These are phyloP conservation scores for Bos indicus DNA, from an alignment of 2,113 vertebrate species.

Conservation along the genomic window DNA sequence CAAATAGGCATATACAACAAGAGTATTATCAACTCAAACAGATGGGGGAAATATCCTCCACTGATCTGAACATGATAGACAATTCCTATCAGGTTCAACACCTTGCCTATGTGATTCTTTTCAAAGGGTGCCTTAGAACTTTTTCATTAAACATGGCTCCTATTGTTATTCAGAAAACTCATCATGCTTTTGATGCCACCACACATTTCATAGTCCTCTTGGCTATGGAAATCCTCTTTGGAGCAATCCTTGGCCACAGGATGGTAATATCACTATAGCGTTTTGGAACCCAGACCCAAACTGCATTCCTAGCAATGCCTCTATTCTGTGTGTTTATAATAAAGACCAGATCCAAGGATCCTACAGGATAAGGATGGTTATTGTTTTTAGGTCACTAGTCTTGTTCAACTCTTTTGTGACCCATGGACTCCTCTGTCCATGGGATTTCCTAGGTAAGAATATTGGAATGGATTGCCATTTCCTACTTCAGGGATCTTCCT, in stretches of 20 bases:
- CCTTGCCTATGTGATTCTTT: neutral
- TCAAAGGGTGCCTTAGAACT: neutral
- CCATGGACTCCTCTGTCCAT: neutral
- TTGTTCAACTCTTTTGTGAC: neutral
- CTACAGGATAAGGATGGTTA: neutral
- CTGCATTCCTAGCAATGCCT: neutral
- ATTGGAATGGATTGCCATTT: neutral
- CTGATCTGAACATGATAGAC: neutral
- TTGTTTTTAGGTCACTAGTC: neutral
- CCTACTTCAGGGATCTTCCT: neutral
- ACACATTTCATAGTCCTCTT: neutral
- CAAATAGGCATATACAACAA: neutral
- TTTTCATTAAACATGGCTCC: neutral
- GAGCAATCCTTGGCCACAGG: neutral
- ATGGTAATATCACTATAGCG: neutral
- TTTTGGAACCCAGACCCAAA: neutral
- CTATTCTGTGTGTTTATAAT: neutral
- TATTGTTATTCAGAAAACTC: neutral
- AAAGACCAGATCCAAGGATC: neutral
- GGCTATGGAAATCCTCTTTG: neutral
- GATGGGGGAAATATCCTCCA: neutral
- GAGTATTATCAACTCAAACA: neutral
- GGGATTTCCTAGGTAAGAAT: neutral
- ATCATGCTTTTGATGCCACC: neutral
- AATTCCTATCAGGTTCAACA: too few species aligned